A percentile compares a stretch with the other conserved stretches of the same genome.
Evolutionary conservation across 1,140 invertebrate genomes (phyloP).

Genomic region (Drosophila sucinea): DNA sequence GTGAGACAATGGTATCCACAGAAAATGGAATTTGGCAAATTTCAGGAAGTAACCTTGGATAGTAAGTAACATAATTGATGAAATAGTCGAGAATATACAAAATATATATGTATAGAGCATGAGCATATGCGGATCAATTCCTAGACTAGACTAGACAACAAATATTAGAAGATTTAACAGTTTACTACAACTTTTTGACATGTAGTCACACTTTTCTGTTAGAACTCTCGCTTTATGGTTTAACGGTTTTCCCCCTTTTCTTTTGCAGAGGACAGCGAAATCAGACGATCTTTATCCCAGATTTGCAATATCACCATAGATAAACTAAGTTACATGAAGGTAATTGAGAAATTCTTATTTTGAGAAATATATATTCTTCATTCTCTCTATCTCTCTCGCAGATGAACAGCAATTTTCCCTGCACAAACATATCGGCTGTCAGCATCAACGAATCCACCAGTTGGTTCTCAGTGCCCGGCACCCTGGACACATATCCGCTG

Average conservation of each 20-base stretch:
- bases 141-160: no score
- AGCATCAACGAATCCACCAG: constrained; percentile 67
- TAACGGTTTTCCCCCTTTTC: not conserved
- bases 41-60: constrained; percentile 87
- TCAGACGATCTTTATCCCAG: constrained; percentile 85
- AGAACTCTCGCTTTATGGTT: no score
- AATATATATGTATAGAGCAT: no score
- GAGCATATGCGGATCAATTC: no score
- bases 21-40: constrained; percentile 85
- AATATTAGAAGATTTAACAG: no score
- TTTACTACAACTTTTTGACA: no score
- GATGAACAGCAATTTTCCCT: constrained; percentile 78
- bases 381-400: constrained; percentile 12
- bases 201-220: no score
- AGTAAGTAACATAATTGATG: constrained; percentile 67
- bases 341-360: constrained; percentile 37
- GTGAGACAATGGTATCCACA: constrained; percentile 87
- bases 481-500: constrained; percentile 71
- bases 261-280: constrained; percentile 77
- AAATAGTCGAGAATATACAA: no score
- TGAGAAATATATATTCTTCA: not conserved
- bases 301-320: constrained; percentile 86
- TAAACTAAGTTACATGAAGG: constrained; percentile 87
- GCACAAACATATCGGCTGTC: constrained; percentile 77
- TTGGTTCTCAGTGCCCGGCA: constrained; percentile 61